A percentile compares a stretch with the other conserved stretches of the same genome.
phyloP scores from a whole-genome alignment of 1,140 invertebrate genomes.

The Neodiprion virginianus region DNA sequence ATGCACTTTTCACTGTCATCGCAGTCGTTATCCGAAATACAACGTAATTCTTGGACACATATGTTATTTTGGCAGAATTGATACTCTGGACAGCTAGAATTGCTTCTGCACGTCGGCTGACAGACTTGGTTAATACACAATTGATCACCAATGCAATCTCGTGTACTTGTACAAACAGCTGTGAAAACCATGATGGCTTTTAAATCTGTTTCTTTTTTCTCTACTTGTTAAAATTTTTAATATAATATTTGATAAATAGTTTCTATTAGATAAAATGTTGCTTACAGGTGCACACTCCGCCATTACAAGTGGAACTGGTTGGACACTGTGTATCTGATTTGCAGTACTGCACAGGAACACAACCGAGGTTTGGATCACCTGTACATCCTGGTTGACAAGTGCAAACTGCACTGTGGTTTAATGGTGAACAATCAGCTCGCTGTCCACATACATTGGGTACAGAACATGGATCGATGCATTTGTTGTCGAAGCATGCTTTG shows the following conservation, averaged over 20 bases:
- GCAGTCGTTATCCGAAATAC: conserved; percentile 75
- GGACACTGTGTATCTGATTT: conserved; percentile 79
- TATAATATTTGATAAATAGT: background rate
- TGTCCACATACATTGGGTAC: conserved; percentile 82
- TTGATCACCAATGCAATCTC: conserved; percentile 83
- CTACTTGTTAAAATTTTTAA: background rate
- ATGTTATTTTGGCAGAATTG: conserved; percentile 84
- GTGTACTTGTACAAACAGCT: conserved; percentile 75
- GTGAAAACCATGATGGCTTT: conserved; percentile 30
- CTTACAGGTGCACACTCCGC: conserved; percentile 79
- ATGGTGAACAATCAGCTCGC: conserved; percentile 74
- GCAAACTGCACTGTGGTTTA: conserved; percentile 80
- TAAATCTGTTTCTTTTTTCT: background rate
- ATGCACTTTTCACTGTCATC: conserved; percentile 71
- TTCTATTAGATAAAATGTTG: conserved; percentile 26
- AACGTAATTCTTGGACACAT: conserved; percentile 81
- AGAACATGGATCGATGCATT: conserved; percentile 82
- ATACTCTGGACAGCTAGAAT: conserved; percentile 79
- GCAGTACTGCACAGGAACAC: conserved; percentile 81
- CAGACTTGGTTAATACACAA: conserved; percentile 81
- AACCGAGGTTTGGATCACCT: conserved; percentile 85
- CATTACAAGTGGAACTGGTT: conserved; percentile 79
- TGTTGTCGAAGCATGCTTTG: conserved; percentile 79
- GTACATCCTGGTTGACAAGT: conserved; percentile 81
- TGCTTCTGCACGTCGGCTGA: conserved; percentile 78